phyloP scores from a whole-genome alignment of 1,140 invertebrate genomes.

The Cyclargus thomasi region DNA sequence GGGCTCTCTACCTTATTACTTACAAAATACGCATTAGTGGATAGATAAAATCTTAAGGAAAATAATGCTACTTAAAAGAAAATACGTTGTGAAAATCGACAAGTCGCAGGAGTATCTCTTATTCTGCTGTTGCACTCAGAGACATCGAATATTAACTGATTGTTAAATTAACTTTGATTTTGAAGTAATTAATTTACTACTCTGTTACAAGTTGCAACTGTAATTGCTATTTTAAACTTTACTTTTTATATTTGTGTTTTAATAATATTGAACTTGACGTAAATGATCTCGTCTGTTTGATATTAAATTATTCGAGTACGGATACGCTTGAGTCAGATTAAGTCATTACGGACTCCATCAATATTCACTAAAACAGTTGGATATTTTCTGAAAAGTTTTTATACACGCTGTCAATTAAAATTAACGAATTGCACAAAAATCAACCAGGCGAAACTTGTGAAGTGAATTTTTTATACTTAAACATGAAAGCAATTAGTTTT shows the following conservation, averaged over 20 bases:
- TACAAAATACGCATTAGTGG: not conserved
- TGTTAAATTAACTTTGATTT: no score
- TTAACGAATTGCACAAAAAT: no score
- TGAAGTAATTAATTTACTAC: no score
- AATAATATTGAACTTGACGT: not conserved
- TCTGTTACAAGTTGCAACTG: no score
- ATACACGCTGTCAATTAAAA: not conserved
- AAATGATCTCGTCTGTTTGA: not conserved
- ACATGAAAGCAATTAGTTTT: no score
- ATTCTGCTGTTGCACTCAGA: no score
- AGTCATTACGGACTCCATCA: not conserved
- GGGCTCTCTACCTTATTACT: conserved; percentile 7
- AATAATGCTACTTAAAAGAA: not conserved
- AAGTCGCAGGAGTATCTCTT: no score
- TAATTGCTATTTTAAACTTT: no score
- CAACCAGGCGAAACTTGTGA: no score
- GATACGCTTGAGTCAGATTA: not conserved
- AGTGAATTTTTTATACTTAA: no score
- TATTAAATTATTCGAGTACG: not conserved
- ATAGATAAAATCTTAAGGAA: conserved; percentile 2
- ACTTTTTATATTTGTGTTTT: no score
- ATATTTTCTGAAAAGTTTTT: conserved; percentile 5
- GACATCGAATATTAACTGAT: no score
- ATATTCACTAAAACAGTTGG: not conserved
- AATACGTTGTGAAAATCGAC: not conserved